Base-by-base conservation (phyloP, 2,113 vertebrate genomes). In the Cnemophilus loriae region DNA sequence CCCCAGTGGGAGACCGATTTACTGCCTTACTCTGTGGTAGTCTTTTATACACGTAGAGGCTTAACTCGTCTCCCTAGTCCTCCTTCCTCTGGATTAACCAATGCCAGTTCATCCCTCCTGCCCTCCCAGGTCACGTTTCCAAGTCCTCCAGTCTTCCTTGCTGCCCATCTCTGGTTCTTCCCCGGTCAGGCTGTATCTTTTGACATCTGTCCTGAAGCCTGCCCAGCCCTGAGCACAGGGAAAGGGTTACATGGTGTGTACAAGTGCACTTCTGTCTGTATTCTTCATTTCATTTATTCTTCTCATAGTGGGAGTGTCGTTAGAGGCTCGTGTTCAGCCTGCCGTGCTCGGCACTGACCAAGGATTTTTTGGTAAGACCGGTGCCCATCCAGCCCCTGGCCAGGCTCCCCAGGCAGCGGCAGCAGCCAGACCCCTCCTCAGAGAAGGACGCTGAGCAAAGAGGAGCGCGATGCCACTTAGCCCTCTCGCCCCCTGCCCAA, bases 401-500 rank as follows among this genome's bases (percentile, higher is more conserved):
- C 61, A 30, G 42, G 27, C 41, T 52, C 21, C 4, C 4, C 3
- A 8, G 39, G 53, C 49, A 44, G 69, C 17, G 7, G 59, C 44
- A 65, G 78, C 82, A 49, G 32, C 39, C 55, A 64, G 33, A 42
- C 9, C 24, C 44, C 33, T 64, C 19, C 56, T 71, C 11, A 2
- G 16, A 30, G 52, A 28, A 17, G 30, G 60, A 26, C 0, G 0
- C 1, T 27, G 42, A 27, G 39, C 83, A 85, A 35, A 63, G 46
- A 6, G 2, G n/a, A 44, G 42, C 3, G n/a, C 0, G 0, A 8
- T 59, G 68, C 37, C 67, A 32, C 53, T 26, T n/a, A 30, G 24
- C 11, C 18, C 35, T 24, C 70, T 75, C 23, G 26, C 30, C 42
- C 44, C 42, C 47, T 7, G 0, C 33, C 44, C 21, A 2, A n/a